phyloP scores from a whole-genome alignment of 1,140 invertebrate genomes.

The Megathymus violae region DNA sequence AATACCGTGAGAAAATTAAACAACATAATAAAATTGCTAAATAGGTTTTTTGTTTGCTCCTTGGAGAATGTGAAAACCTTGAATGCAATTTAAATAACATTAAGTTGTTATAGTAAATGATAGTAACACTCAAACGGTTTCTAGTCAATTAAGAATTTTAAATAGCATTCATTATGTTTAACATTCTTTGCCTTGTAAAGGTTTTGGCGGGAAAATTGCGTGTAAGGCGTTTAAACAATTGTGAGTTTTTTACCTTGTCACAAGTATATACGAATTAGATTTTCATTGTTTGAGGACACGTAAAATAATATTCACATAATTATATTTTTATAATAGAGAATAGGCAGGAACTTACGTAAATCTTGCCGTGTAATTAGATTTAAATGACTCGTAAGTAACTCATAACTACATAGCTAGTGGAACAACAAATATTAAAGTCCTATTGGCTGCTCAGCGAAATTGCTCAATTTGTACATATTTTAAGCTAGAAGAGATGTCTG shows the following conservation, averaged over 20 bases:
- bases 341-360: no score
- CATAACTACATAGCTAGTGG: no score
- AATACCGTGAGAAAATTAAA: neutral
- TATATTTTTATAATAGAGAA: neutral
- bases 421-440: no score
- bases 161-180: neutral
- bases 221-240: neutral
- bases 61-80: neutral
- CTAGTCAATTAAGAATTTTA: neutral
- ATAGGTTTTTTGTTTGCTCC: neutral
- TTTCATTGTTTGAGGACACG: neutral
- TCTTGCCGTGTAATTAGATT: no score
- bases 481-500: no score
- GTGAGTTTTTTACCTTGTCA: neutral
- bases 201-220: neutral
- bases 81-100: neutral
- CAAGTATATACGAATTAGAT: neutral
- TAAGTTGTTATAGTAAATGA: neutral
- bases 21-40: neutral
- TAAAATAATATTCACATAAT: neutral
- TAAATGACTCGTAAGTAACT: no score
- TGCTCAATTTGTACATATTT: no score
- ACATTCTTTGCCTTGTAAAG: neutral
- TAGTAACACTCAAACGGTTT: neutral
- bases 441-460: no score